phyloP scores from a whole-genome alignment of 2,113 vertebrate species.

The Peromyscus maniculatus region DNA sequence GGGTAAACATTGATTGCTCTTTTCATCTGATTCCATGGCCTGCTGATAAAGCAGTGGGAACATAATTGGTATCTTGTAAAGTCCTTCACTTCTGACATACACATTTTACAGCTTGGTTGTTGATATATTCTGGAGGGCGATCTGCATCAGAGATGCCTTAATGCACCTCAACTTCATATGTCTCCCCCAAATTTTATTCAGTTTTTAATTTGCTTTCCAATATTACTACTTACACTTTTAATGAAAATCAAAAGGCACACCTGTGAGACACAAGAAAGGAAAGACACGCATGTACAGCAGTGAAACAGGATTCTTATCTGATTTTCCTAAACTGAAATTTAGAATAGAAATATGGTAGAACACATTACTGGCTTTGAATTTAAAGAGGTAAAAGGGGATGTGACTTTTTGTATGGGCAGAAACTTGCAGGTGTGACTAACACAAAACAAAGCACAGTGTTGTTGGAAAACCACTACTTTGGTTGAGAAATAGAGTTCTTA shows the following conservation, averaged over 20 bases:
- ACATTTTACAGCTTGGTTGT: not conserved
- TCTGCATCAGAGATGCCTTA: not conserved
- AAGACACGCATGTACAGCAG: not conserved
- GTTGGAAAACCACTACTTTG: constrained; percentile 76
- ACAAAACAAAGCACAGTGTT: constrained; percentile 46
- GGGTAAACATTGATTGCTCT: not conserved
- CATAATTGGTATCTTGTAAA: not conserved
- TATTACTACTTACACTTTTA: constrained; percentile 56
- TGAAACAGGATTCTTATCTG: constrained; percentile 67
- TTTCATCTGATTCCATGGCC: not conserved
- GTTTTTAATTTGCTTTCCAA: not conserved
- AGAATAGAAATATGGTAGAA: constrained; percentile 78
- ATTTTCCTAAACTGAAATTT: constrained; percentile 69
- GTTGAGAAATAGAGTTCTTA: constrained; percentile 77
- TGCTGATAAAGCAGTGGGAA: not conserved
- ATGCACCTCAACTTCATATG: too few relatives aligned
- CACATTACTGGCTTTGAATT: constrained; percentile 71
- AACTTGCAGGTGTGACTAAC: constrained; percentile 65
- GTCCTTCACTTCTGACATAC: not conserved
- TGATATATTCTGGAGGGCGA: not conserved
- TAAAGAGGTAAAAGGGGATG: constrained; percentile 62
- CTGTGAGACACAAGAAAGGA: constrained; percentile 38
- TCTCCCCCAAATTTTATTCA: too few relatives aligned
- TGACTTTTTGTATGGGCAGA: constrained; percentile 59
- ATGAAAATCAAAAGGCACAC: constrained; percentile 62